These are phyloP conservation scores for Zygogramma bicolorata DNA, from an alignment of 2,888 invertebrate species.

Conservation along the genomic window DNA sequence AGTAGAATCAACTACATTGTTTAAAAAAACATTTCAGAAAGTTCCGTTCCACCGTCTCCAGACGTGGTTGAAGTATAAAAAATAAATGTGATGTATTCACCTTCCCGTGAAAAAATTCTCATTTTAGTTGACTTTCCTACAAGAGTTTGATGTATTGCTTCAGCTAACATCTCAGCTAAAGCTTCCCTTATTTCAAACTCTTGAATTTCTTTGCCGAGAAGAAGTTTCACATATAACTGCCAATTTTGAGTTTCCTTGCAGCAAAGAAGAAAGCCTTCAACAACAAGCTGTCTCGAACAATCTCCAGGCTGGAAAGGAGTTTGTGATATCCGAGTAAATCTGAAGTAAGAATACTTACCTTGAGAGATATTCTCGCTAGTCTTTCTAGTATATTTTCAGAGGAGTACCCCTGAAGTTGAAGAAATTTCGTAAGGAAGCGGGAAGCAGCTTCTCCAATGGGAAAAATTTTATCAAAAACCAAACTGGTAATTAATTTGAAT, in stretches of 20 bases:
- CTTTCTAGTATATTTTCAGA: conserved; percentile 18
- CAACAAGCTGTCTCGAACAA: conserved; percentile 21
- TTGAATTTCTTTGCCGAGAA: conserved; percentile 10
- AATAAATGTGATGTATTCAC: conserved; percentile 11
- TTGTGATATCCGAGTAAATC: background rate
- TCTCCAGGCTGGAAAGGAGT: conserved; percentile 24
- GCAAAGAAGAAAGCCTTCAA: conserved; percentile 29
- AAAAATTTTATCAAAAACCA: conserved; percentile 29
- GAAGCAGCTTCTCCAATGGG: conserved; percentile 29
- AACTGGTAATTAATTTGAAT: conserved; percentile 18
- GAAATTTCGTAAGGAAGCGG: conserved; percentile 15
- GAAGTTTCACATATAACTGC: conserved; percentile 22
- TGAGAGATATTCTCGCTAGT: conserved; percentile 25
- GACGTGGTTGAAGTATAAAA: background rate
- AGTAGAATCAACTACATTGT: too few relatives aligned
- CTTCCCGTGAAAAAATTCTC: conserved; percentile 21
- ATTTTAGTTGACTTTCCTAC: conserved; percentile 23
- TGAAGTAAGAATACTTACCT: background rate
- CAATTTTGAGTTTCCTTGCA: conserved; percentile 28
- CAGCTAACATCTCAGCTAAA: conserved; percentile 27
- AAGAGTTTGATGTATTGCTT: conserved; percentile 32
- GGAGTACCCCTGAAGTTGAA: conserved; percentile 2
- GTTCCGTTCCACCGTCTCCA: too few relatives aligned
- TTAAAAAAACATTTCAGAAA: too few relatives aligned
- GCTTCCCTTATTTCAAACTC: conserved; percentile 14